These are phyloP conservation scores for Tamias sibiricus DNA, from an alignment of 2,113 vertebrate species.

Conservation along the genomic window DNA sequence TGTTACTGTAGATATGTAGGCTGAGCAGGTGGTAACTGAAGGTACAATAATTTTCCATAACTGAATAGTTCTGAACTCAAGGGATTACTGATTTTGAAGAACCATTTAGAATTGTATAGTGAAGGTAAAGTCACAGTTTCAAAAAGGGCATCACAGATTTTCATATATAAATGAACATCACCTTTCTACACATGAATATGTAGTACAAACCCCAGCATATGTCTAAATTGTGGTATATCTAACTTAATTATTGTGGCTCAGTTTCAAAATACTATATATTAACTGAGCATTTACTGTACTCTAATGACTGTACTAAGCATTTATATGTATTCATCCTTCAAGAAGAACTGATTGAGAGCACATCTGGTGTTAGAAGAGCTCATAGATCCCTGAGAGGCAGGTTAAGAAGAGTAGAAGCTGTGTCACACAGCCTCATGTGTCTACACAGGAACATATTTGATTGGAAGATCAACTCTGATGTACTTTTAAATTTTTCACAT, in stretches of 20 bases:
- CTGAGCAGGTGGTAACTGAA: neutral
- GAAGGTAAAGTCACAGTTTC: neutral
- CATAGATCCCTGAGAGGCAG: no score
- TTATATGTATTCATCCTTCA: neutral
- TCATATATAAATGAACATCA: slow-evolving; percentile 18
- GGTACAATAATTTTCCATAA: neutral
- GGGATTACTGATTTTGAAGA: neutral
- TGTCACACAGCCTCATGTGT: no score
- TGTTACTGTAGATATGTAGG: neutral
- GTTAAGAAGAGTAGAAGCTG: no score
- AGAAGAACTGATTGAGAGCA: neutral
- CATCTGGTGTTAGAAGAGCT: no score
- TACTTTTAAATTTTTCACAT: no score
- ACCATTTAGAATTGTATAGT: neutral
- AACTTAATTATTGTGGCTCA: neutral
- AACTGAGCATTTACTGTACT: neutral
- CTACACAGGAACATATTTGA: no score
- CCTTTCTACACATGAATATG: neutral
- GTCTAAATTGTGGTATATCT: neutral
- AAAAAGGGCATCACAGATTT: neutral
- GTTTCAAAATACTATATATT: neutral
- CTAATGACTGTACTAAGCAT: neutral
- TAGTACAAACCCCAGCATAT: neutral
- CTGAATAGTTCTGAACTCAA: slow-evolving; percentile 5
- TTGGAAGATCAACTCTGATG: no score